These are phyloP conservation scores for Puma concolor DNA, from an alignment of 2,113 vertebrate genomes.

Conservation along the genomic window DNA sequence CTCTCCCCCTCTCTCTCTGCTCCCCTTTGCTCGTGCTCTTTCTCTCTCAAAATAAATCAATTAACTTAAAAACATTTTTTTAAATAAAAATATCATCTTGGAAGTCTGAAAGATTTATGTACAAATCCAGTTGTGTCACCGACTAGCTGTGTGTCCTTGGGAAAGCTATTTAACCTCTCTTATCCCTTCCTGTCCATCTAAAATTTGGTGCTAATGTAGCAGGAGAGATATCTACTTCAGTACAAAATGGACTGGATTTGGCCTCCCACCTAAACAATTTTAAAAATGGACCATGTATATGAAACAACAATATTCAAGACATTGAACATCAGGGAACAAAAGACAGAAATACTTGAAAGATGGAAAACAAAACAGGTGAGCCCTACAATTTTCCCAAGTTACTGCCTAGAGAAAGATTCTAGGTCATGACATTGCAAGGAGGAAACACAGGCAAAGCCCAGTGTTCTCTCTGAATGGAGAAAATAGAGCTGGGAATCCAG, in stretches of 20 bases:
- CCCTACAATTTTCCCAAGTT: background rate
- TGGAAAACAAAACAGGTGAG: background rate
- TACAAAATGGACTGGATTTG: background rate
- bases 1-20: too few species aligned
- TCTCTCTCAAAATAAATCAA: too few species aligned
- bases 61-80: too few species aligned
- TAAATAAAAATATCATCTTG: background rate
- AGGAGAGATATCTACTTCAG: background rate
- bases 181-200: background rate
- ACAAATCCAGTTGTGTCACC: background rate
- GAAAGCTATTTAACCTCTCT: background rate
- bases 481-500: background rate
- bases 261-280: background rate
- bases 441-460: background rate
- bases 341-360: background rate
- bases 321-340: background rate
- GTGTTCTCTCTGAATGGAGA: background rate
- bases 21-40: too few species aligned
- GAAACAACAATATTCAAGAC: background rate
- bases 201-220: background rate
- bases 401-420: background rate
- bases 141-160: background rate
- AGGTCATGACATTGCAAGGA: background rate
- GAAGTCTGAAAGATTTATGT: background rate
- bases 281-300: background rate